A percentile compares a stretch with the other conserved stretches of the same genome.
Conservation (phyloP, 2,113 vertebrate genomes). For the Menidia beryllina region DNA sequence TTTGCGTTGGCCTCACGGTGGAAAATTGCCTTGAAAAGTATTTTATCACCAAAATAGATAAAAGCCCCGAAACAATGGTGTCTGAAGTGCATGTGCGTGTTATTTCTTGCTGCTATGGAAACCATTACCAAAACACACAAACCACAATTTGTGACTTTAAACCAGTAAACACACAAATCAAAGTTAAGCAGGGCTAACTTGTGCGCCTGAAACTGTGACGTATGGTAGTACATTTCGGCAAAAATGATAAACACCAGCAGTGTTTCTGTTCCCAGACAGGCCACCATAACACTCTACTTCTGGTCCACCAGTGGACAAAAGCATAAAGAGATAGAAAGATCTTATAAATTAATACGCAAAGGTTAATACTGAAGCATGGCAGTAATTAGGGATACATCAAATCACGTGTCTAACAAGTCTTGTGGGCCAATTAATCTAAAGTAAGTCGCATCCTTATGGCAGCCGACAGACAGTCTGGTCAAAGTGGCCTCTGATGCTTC, state of each 20-base stretch:
- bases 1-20: slow-evolving; percentile 27
- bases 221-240: background rate
- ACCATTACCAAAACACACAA: slow-evolving; percentile 23
- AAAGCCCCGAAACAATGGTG: slow-evolving; percentile 9
- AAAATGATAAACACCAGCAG: slow-evolving; percentile 2
- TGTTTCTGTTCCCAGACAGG: background rate
- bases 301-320: background rate
- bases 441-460: slow-evolving; percentile 67
- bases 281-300: too few relatives aligned
- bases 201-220: background rate
- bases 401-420: slow-evolving; percentile 54
- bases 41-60: slow-evolving; percentile 52
- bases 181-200: background rate
- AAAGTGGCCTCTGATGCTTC: slow-evolving; percentile 64
- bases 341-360: slow-evolving; percentile 4
- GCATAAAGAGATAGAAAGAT: background rate
- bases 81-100: slow-evolving; percentile 8
- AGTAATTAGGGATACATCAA: slow-evolving; percentile 50
- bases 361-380: slow-evolving; percentile 5
- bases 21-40: slow-evolving; percentile 46
- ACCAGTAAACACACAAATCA: slow-evolving; percentile 11
- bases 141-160: background rate
- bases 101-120: slow-evolving; percentile 52
- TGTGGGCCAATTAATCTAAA: slow-evolving; percentile 56
- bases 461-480: slow-evolving; percentile 69